Base-by-base conservation (phyloP, 2,797 vertebrate genomes). In the Sebastes baramenuke region DNA sequence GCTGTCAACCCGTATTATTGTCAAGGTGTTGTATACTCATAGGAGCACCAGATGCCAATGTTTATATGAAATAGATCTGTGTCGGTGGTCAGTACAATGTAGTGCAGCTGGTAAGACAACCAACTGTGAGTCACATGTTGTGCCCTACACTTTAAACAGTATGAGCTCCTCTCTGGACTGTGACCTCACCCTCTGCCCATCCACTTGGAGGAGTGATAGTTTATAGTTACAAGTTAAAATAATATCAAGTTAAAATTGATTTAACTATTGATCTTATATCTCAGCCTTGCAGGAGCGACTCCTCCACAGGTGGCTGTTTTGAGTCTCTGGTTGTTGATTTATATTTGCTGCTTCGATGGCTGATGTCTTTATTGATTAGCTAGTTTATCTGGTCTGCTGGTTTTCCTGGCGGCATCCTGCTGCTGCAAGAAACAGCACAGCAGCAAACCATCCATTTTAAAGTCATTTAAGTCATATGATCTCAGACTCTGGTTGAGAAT, bases 11-110 rank as follows among this genome's bases (percentile, higher is more conserved):
- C 49, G 79, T 20, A 75, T 86, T 67, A 22, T 42, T 32, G 87
- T 87, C 60, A 83, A 94, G 93, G 93, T 94, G 77, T 34, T 60
- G 76, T 89, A 82, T 58, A 66, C 38, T 61, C 38, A 49, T 27
- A 22, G 18, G 67, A 76, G 52, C 67, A 64, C 22, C 76, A 84
- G 83, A 81, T 82, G 80, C 20, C 70, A 2, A 65, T 89, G 65
- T 86, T 91, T 77, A 67, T 76, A 80, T 81, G 22, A 72, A 84
- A 58, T 3, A 81, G 69, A 67, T 79, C 18, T 14, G 32, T 82
- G 67, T 30, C 65, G 29, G 34, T 73, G 52, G 60, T 70, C 36
- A 29, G 67, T 20, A 22, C 30, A 69, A 2, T 61, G 4, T 14
- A 25, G 59, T 60, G 54, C 60, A 80, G 73, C 69, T 78, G 72